phyloP scores from a whole-genome alignment of 2,113 vertebrate genomes.

The Salvelinus fontinalis region DNA sequence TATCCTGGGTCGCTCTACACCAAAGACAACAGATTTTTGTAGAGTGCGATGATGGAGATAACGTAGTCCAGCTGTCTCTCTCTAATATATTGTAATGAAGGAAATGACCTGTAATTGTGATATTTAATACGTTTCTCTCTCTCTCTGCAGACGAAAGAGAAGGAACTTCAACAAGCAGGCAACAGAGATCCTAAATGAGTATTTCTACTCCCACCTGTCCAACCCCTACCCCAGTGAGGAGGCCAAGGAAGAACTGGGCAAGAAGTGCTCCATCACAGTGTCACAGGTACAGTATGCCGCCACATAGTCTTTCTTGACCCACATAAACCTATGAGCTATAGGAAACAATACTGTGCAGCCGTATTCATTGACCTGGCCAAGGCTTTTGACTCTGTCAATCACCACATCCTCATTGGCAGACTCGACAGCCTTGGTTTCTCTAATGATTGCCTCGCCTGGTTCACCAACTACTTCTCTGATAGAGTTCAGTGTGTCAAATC shows the following conservation, averaged over 20 bases:
- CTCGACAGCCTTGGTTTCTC: too few species aligned
- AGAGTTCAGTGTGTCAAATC: too few species aligned
- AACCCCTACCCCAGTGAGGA: constrained; percentile 99
- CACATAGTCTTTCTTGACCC: too few species aligned
- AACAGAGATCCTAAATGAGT: constrained; percentile 98
- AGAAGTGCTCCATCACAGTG: constrained; percentile 96
- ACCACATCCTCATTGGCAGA: too few species aligned
- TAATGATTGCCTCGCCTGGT: too few species aligned
- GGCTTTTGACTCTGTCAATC: too few species aligned
- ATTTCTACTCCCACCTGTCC: constrained; percentile 99
- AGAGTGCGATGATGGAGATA: not conserved
- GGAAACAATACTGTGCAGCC: too few species aligned
- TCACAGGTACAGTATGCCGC: constrained; percentile 66
- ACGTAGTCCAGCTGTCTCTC: not conserved
- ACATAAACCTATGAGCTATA: too few species aligned
- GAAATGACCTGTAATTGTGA: not conserved
- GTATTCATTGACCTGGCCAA: too few species aligned
- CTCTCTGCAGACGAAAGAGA: constrained; percentile 86
- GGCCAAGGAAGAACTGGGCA: constrained; percentile 99
- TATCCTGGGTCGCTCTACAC: not conserved
- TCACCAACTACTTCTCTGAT: too few species aligned
- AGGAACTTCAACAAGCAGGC: constrained; percentile 99
- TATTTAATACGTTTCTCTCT: not conserved
- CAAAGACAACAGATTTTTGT: not conserved
- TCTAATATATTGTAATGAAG: not conserved